Percentiles rank a stretch among this genome's conserved stretches.
phyloP scores from a whole-genome alignment of 2,797 vertebrate genomes.

The Helostoma temminkii region DNA sequence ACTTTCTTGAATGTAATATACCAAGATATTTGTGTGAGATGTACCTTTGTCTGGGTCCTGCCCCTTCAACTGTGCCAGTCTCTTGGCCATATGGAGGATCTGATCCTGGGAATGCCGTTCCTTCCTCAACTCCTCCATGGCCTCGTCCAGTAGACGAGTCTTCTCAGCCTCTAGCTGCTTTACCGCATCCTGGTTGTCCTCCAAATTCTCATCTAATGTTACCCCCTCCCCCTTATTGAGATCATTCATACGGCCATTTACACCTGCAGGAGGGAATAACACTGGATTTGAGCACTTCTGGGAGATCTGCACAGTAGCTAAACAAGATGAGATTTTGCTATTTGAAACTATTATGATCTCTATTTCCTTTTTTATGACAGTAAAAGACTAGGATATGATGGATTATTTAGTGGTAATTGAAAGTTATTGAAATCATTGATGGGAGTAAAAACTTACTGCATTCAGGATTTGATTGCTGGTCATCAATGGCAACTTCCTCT shows the following conservation, averaged over 20 bases:
- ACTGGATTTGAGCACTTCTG: background rate
- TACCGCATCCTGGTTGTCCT: constrained; percentile 72
- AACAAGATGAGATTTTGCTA: background rate
- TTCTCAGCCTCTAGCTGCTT: constrained; percentile 89
- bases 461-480: constrained; percentile 77
- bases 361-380: background rate
- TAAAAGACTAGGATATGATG: background rate
- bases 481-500: constrained; percentile 92
- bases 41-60: constrained; percentile 92
- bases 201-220: constrained; percentile 78
- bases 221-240: constrained; percentile 83
- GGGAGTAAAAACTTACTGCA: constrained; percentile 64
- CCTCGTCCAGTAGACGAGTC: constrained; percentile 88
- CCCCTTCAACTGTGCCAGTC: constrained; percentile 90
- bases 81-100: constrained; percentile 89
- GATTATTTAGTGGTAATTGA: constrained; percentile 10
- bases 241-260: constrained; percentile 85
- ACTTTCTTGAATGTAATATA: background rate
- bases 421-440: constrained; percentile 1
- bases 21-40: background rate
- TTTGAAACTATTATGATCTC: background rate
- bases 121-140: constrained; percentile 87
- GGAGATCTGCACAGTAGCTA: background rate
- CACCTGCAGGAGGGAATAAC: constrained; percentile 40
- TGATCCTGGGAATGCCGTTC: constrained; percentile 89